Base-by-base conservation (phyloP, 1,140 invertebrate species). In the Latrodectus geometricus region DNA sequence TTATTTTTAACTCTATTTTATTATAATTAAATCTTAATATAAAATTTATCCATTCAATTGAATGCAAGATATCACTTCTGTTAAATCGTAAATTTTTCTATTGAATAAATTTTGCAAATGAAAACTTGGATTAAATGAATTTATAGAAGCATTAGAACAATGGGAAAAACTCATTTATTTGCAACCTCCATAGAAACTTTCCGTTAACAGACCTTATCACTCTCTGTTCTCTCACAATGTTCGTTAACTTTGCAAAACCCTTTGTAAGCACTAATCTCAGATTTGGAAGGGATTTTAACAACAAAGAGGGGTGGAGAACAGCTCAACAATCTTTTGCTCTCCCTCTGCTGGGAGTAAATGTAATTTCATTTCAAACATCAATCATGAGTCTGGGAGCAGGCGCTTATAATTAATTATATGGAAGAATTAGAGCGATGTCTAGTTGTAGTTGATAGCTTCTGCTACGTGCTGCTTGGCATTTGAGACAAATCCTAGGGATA, bases 401-500 rank as follows among this genome's bases (percentile, higher is more conserved):
- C 21, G 52, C 74, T 76, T 52, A 61, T 76, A 76, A 76, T 76
- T 76, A 76, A 76, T 76, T 76, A 61, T 21, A 54, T 21, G 9
- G 52, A 76, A 76, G 74, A 76, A 76, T 76, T 76, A 76, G 52
- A 61, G 20, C 5, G 52, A 21, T 76, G 74, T 76, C 54, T n/a
- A 21, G 66, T 14, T 61, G 17, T 8, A 61, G 54, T 61, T 61
- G 54, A 61, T 73, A 73, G 35, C 70, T 17, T 8, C 48, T 9
- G 17, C 52, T 76, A 17, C 1, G 52, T 14, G 14, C 15, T 54
- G 50, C 11, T 14, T 20, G 74, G n/a, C 15, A 49, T 56, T 35
- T 61, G 35, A 76, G 7, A 15, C 12, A 74, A n/a, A 74, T 50
- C 49, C 48, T 15, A 1, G n/a, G 20, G 54, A 76, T 76, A 76